A percentile compares a stretch with the other conserved stretches of the same genome.
phyloP scores from a whole-genome alignment of 2,888 invertebrate species.

The Pyrrhosoma nymphula region DNA sequence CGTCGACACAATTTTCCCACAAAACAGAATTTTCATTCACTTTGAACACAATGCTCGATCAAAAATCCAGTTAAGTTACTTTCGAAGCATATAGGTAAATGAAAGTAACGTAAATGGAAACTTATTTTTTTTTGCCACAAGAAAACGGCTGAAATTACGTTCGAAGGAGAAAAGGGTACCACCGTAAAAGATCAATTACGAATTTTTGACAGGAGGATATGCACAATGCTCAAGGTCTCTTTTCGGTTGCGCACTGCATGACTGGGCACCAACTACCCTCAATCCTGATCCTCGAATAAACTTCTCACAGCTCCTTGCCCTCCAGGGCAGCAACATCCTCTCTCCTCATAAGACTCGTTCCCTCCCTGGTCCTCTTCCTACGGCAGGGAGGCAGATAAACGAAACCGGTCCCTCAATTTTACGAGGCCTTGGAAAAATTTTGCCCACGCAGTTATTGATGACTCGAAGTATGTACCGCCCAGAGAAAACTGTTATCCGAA shows the following conservation, averaged over 20 bases:
- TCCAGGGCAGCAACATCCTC: background rate
- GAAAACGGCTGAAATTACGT: background rate
- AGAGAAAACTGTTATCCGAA: background rate
- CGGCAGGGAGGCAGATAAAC: background rate
- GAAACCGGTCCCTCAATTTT: conserved; percentile 16
- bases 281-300: background rate
- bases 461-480: background rate
- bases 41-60: too few relatives aligned
- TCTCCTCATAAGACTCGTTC: background rate
- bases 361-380: background rate
- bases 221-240: background rate
- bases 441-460: background rate
- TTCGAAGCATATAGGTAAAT: background rate
- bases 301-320: background rate
- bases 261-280: background rate
- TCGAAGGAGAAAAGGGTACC: background rate
- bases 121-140: background rate
- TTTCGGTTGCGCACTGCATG: background rate
- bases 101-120: background rate
- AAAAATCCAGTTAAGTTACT: too few relatives aligned
- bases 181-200: background rate
- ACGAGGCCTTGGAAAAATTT: background rate
- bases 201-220: background rate
- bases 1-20: too few relatives aligned
- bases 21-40: too few relatives aligned